Evolutionary conservation across 2,888 invertebrate species (phyloP), one percentile per base, ranked within the genome.

Genomic region (Stegophylla sp.): DNA sequence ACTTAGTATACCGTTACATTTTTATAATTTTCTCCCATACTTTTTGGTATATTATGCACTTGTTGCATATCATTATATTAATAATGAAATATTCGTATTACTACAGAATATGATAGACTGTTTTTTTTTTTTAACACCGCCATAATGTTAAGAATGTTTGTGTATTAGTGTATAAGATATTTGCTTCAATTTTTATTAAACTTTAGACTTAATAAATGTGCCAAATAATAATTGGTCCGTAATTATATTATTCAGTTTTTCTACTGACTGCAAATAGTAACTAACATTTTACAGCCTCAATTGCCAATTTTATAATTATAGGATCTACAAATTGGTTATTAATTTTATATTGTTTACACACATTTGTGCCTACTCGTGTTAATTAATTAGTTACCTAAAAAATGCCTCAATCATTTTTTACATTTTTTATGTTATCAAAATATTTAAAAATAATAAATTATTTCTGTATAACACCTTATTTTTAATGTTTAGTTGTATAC

Each of bases 321-420:
- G 26, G 20, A 28, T 48, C 12, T 48, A 20, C 17, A 48, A 13
- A n/a, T 20, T n/a, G 0, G 28, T 64, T 51, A 75, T 75, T 64
- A 23, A 51, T 59, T n/a, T 45, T 73, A 1, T 74, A 63, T 48
- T 74, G 34, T 64, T 64, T 51, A 64, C 28, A 10, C 17, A 51
- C 41, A 51, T 75, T 48, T 51, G 74, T 74, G 74, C 51, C 51
- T 51, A 75, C 51, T 74, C n/a, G 56, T 67, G 67, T 77, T 67
- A 66, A 66, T 77, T 67, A 66, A 66, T 67, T 77, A 69, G 77
- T 77, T 77, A 77, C 77, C 77, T 67, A 45, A 67, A 75, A 77
- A 67, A 56, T 69, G 67, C 67, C 77, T 77, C 20, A 26, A 66
- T 43, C 66, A 77, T 77, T 77, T 51, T 66, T 66, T 66, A 43